phyloP scores from a whole-genome alignment of 2,888 invertebrate genomes.

The Caenorhabditis panamensis region DNA sequence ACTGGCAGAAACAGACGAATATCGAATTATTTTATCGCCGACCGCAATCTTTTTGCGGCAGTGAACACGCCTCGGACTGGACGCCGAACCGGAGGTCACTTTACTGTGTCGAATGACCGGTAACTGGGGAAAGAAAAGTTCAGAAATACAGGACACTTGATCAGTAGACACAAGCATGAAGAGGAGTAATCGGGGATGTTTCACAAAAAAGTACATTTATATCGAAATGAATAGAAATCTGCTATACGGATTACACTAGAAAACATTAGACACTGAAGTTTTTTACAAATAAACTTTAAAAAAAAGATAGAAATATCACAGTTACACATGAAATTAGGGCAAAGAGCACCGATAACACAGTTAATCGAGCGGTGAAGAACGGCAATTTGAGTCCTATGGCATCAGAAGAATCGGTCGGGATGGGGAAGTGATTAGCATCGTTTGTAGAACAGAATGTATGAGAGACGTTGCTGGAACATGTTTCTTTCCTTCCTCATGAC shows the following conservation, averaged over 20 bases:
- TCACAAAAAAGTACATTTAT: too few species aligned
- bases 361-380: background rate
- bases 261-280: background rate
- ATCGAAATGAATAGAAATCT: too few species aligned
- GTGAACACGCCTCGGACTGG: background rate
- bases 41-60: conserved; percentile 50
- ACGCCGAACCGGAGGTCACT: conserved; percentile 4
- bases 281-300: background rate
- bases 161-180: background rate
- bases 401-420: background rate
- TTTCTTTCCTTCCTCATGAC: too few species aligned
- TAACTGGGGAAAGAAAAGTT: background rate
- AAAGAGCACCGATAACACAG: background rate
- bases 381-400: conserved; percentile 1
- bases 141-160: background rate
- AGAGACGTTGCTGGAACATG: conserved; percentile 65
- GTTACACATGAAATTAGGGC: background rate
- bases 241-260: too few species aligned
- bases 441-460: conserved; percentile 71
- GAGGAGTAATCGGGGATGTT: conserved; percentile 24
- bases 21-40: conserved; percentile 52
- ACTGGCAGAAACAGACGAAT: conserved; percentile 10
- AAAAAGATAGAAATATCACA: background rate
- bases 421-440: background rate
- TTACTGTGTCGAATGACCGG: background rate